A percentile compares a stretch with the other conserved stretches of the same genome.
phyloP scores from a whole-genome alignment of 2,888 invertebrate genomes.

The Metopia argyrocephala region DNA sequence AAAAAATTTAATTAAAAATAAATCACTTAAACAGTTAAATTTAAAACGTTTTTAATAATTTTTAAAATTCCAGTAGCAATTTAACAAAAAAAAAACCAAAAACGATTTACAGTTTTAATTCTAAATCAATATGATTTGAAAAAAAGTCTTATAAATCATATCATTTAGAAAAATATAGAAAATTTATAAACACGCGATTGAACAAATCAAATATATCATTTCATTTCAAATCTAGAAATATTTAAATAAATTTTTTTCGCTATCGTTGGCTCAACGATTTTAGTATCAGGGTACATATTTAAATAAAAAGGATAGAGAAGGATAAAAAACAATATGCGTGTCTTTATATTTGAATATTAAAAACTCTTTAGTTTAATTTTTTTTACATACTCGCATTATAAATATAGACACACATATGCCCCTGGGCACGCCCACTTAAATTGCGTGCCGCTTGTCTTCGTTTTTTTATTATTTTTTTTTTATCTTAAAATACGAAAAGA shows the following conservation, averaged over 20 bases:
- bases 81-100: slow-evolving; percentile 35
- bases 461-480: not conserved
- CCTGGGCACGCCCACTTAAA: slow-evolving; percentile 75
- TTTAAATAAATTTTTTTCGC: slow-evolving; percentile 39
- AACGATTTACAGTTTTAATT: slow-evolving; percentile 61
- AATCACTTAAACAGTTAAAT: slow-evolving; percentile 19
- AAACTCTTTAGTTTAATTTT: slow-evolving; percentile 54
- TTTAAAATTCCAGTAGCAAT: slow-evolving; percentile 55
- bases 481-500: slow-evolving; percentile 59
- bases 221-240: slow-evolving; percentile 56
- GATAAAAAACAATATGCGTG: slow-evolving; percentile 44
- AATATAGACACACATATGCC: slow-evolving; percentile 64
- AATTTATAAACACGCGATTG: not conserved
- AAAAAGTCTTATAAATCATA: slow-evolving; percentile 1
- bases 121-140: not conserved
- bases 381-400: too few species aligned
- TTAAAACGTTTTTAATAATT: not conserved
- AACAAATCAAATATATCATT: slow-evolving; percentile 57
- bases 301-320: not conserved
- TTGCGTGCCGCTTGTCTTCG: slow-evolving; percentile 73
- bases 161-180: not conserved
- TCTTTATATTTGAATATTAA: slow-evolving; percentile 52
- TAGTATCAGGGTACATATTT: too few species aligned
- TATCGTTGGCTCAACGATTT: not conserved
- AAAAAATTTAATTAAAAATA: not conserved